Evolutionary conservation across 2,888 invertebrate genomes (phyloP).

Genomic region (Andrena minutula): DNA sequence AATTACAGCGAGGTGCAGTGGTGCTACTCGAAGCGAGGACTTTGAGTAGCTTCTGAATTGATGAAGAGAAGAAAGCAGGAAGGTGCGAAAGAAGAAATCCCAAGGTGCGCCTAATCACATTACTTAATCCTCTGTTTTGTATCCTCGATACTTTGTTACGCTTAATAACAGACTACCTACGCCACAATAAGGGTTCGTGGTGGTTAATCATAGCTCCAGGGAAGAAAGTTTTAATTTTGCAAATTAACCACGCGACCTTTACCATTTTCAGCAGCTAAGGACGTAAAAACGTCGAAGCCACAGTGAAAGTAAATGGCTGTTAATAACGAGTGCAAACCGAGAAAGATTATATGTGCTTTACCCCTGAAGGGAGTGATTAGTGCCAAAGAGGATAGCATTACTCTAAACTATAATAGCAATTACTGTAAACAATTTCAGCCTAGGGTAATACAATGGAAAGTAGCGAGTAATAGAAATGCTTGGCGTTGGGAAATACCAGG

Average conservation of each 20-base stretch:
- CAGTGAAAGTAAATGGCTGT: constrained; percentile 19
- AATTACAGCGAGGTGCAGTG: no score
- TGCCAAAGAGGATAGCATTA: constrained; percentile 1
- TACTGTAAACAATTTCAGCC: constrained; percentile 6
- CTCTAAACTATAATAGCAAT: neutral
- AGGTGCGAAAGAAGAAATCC: no score
- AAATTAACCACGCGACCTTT: neutral
- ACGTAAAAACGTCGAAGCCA: neutral
- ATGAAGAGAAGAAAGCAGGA: no score
- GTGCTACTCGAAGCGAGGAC: no score
- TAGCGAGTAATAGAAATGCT: constrained; percentile 2
- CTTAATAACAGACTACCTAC: no score
- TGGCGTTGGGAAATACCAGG: neutral
- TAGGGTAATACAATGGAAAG: neutral
- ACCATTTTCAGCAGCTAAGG: neutral
- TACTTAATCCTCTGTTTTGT: no score
- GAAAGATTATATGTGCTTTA: constrained; percentile 1
- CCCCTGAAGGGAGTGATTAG: constrained; percentile 17
- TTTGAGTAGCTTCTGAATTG: no score
- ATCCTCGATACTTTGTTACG: no score
- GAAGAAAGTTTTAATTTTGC: constrained; percentile 1
- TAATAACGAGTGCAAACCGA: constrained; percentile 5
- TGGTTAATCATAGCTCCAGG: neutral
- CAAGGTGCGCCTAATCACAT: no score
- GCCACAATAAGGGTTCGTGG: no score